Evolutionary conservation across 1,140 invertebrate genomes (phyloP).

Genomic region (Drosophila pseudoananassae): DNA sequence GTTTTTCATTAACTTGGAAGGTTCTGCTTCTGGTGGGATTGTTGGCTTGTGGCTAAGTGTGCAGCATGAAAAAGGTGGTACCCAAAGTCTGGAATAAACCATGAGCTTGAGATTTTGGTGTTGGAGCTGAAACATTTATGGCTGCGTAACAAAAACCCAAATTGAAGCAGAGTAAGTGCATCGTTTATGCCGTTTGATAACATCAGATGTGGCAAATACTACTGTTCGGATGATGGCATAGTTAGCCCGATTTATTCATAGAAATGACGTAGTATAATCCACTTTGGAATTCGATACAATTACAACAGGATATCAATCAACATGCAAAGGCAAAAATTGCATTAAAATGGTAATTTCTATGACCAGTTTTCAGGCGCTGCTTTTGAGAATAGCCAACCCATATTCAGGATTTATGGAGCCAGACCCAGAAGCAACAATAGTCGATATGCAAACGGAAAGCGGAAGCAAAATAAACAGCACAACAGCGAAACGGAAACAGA

Average conservation of each 20-base stretch:
- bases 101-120: conserved; percentile 15
- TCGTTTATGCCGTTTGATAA: background rate
- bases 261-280: conserved; percentile 16
- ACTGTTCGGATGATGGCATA: background rate
- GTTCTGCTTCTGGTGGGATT: conserved; percentile 9
- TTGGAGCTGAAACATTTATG: conserved; percentile 26
- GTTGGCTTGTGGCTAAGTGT: conserved; percentile 15
- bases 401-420: conserved; percentile 23
- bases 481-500: conserved; percentile 37
- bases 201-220: background rate
- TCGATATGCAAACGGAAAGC: conserved; percentile 17
- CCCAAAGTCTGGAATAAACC: conserved; percentile 36
- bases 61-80: conserved; percentile 51
- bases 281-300: conserved; percentile 17
- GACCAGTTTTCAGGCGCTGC: background rate
- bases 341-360: conserved; percentile 43
- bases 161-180: background rate
- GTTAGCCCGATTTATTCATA: conserved; percentile 13
- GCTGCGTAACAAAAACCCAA: conserved; percentile 5
- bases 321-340: conserved; percentile 25
- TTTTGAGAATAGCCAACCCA: conserved; percentile 21
- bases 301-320: conserved; percentile 42
- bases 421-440: conserved; percentile 1
- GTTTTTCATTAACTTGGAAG: conserved; percentile 50
- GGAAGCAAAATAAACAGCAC: conserved; percentile 43